Evolutionary conservation across 2,797 vertebrate species (phyloP), one percentile per base, ranked within the genome.

Genomic region (Anguilla pacifica): DNA sequence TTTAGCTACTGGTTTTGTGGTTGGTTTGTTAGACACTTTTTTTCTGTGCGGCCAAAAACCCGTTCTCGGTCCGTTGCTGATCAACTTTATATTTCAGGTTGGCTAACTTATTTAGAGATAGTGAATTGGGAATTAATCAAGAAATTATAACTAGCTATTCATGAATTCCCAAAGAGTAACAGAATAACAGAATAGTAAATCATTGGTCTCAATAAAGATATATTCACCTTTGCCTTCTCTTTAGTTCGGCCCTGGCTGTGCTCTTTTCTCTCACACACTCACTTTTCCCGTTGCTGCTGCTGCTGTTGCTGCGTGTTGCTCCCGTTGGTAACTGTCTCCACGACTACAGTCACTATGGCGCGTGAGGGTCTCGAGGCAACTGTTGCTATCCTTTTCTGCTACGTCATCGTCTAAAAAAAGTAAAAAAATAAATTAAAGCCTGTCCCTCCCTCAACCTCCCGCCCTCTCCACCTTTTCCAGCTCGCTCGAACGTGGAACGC

Each of bases 291-390:
- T 51, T 94, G 96, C 95, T 93, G 93, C 93, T 91, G 96, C 96
- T 95, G 96, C 96, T 96, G 97, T 96, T 96, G 97, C 97, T 96
- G 96, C 97, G 96, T 97, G 79, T 82, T 49, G 79, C 79, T 82
- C 79, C 79, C 79, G 79, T 82, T 82, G 17, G 98, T 97, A 98
- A 98, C 98, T 97, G 97, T 99, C 97, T 98, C 98, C 98, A 99
- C 96, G 98, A 96, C 98, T 98, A 99, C 98, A 97, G 97, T 99
- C 97, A 98, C 98, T 99, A 98, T 98, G 97, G 98, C 96, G 97
- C 97, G 96, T 96, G 94, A 96, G 97, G 96, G 97, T 97, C 97
- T 97, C 96, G 95, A 96, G 94, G 97, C 97, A 97, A 98, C 97
- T 96, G 97, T 98, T 97, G 97, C 98, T 98, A 97, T 93, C 97